Base-by-base conservation (phyloP, 2,888 invertebrate genomes). In the Neoaliturus tenellus region DNA sequence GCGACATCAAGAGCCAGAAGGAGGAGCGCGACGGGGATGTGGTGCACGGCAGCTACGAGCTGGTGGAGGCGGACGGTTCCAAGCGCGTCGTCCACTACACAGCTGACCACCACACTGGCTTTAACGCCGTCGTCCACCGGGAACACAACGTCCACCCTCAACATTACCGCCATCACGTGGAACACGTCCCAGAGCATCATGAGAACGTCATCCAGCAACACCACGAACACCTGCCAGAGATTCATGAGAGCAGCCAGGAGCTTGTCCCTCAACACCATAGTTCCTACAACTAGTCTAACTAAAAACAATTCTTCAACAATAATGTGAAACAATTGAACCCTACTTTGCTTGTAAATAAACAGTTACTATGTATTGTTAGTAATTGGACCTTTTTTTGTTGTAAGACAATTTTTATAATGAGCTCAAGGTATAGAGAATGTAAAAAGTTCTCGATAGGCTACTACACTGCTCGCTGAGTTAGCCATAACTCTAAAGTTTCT, bases 1-100 rank as follows among this genome's bases (percentile, higher is more conserved):
- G 95, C 71, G 95, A 95, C 62, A 95, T 95, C 28, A 93, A 92
- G 89, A 95, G 95, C 90, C 91, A 90, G 83, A 90, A 91, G 85
- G 90, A 90, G 5, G 86, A 85, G 28, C 85, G 85, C 90, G 75
- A 88, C 81, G 86, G 95, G 95, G 90, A 94, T 94, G 35, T 48
- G 35, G 82, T 82, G 31, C 71, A 73, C 33, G 82, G 82, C 39
- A 51, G 55, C 51, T 82, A 82, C 55, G 73, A 82, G 58, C 73
- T 82, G 48, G 41, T 55, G 58, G 82, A 82, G 69, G 73, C 82
- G 25, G 82, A 82, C 73, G 82, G 82, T 55, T 82, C 82, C 48
- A 73, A 82, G 82, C 71, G 82, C 28, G 51, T 51, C 25, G 82
- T 82, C 39, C 73, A 82, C 48, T 82, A 82, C 73, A 73, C 73